Conservation (phyloP, 1,140 invertebrate species). For the Coelopa frigida region DNA sequence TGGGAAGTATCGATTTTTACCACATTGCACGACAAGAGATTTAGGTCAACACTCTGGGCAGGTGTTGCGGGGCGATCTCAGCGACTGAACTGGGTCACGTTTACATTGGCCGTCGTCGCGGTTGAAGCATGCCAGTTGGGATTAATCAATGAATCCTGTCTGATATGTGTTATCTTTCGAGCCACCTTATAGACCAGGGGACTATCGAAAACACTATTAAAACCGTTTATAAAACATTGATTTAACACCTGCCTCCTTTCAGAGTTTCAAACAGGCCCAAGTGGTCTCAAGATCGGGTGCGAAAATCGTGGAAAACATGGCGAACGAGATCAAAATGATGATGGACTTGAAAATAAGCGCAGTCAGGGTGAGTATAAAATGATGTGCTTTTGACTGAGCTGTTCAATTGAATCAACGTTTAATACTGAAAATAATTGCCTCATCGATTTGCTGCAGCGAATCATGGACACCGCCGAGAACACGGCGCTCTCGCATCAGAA, state of each 20-base stretch:
- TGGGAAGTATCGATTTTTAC: background rate
- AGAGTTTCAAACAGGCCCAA: conserved; percentile 68
- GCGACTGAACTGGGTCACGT: too few species aligned
- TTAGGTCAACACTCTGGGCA: too few species aligned
- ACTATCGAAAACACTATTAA: too few species aligned
- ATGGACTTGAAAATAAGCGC: conserved; percentile 78
- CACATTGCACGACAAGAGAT: too few species aligned
- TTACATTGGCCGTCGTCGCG: too few species aligned
- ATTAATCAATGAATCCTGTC: too few species aligned
- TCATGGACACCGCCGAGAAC: conserved; percentile 74
- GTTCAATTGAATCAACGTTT: background rate
- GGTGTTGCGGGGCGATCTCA: too few species aligned
- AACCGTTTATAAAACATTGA: too few species aligned
- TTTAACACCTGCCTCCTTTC: too few species aligned
- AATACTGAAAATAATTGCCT: conserved; percentile 2
- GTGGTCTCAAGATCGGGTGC: conserved; percentile 62
- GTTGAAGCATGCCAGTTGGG: too few species aligned
- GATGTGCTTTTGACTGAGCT: background rate
- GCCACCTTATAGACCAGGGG: too few species aligned
- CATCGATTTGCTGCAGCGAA: conserved; percentile 49
- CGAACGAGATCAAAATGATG: conserved; percentile 70
- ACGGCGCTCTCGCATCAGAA: conserved; percentile 57
- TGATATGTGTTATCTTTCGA: too few species aligned
- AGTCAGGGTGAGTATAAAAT: conserved; percentile 54
- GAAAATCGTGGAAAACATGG: conserved; percentile 65